Percentiles rank a stretch among this genome's conserved stretches.
phyloP scores from a whole-genome alignment of 2,888 invertebrate genomes.

The Girardia tigrina region DNA sequence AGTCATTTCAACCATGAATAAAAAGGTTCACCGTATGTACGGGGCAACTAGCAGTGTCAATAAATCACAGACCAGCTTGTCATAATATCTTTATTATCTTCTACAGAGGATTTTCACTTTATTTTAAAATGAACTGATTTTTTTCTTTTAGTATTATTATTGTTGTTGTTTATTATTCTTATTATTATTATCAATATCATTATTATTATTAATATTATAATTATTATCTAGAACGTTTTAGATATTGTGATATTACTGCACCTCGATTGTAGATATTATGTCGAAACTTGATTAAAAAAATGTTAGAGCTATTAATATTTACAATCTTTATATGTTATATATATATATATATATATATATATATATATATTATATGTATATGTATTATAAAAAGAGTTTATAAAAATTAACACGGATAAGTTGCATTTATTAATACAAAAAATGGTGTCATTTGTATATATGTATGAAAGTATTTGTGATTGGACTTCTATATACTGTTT shows the following conservation, averaged over 20 bases:
- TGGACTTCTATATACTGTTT: neutral
- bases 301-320: neutral
- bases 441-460: neutral
- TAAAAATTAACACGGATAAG: neutral
- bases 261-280: conserved; percentile 11
- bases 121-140: neutral
- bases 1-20: conserved; percentile 86
- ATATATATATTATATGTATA: too few relatives aligned
- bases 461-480: conserved; percentile 19
- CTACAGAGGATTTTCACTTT: neutral
- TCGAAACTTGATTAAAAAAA: neutral
- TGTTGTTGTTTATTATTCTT: neutral
- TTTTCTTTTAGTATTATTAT: neutral
- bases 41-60: conserved; percentile 57
- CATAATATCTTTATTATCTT: conserved; percentile 16
- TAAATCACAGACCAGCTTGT: conserved; percentile 9
- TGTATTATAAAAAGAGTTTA: neutral
- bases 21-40: conserved; percentile 95
- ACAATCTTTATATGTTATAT: neutral
- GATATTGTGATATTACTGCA: conserved; percentile 10
- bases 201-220: neutral
- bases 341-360: too few relatives aligned
- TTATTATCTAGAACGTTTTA: conserved; percentile 6
- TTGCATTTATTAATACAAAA: neutral
- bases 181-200: neutral